Evolutionary conservation across 2,113 vertebrate species (phyloP), one percentile per base, ranked within the genome.

Genomic region (Oostethus manadensis): DNA sequence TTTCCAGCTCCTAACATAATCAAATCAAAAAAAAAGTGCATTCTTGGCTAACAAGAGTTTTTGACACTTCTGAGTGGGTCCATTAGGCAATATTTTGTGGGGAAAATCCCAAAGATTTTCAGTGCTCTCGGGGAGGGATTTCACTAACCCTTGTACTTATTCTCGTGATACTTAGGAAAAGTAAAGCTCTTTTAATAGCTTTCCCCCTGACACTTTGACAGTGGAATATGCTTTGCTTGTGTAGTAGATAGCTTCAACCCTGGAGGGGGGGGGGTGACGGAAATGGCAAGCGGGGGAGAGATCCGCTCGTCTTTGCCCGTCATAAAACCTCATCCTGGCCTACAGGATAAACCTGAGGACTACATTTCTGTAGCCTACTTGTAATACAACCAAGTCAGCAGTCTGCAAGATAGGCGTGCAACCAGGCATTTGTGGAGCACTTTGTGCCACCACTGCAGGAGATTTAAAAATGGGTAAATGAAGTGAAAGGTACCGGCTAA

Each of bases 111-210:
- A 11, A 14, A 74, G 80, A 87, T 84, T 78, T 79, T 45, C 72
- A 59, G 13, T 61, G 68, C 84, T 70, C 74, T 58, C 5, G 11
- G 70, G 68, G 66, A 33, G 58, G 84, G 85, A 86, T 88, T 89
- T 87, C 79, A 84, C 83, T 86, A 82, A 87, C 86, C 79, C 86
- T 67, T 73, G 76, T 85, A 81, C 87, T 88, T 89, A 89, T 88
- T 81, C 74, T 85, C 73, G 64, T 80, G 77, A 84, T 78, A 81
- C 84, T 87, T 89, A 84, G 77, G 75, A 83, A 82, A 86, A 88
- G 88, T 79, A 73, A 84, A 87, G 85, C 82, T 59, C 77, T 82
- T 84, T 86, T 88, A 89, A 87, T 86, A 85, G 83, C 82, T 85
- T 88, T 80, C 64, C 76, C 22, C 69, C 69, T 85, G 84, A 88